These are phyloP conservation scores for Threskiornis aethiopicus DNA, from an alignment of 2,797 vertebrate genomes.

Conservation along the genomic window DNA sequence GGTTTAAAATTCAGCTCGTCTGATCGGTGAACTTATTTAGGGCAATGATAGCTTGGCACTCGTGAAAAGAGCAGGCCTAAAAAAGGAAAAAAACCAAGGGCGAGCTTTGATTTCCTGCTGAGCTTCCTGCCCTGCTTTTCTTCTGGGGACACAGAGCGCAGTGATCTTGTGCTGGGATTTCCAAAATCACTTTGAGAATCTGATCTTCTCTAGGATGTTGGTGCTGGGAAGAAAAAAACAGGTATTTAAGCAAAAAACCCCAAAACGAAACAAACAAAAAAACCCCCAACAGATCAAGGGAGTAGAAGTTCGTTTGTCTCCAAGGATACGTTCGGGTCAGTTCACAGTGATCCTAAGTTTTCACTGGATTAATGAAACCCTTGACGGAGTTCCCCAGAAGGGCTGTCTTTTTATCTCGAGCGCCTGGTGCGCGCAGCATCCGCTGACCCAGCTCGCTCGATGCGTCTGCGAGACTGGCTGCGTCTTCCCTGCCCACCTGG, in stretches of 20 bases:
- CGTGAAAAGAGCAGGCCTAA: neutral
- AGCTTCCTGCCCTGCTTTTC: neutral
- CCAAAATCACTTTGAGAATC: neutral
- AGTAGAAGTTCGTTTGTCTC: neutral
- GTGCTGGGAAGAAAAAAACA: neutral
- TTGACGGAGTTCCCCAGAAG: neutral
- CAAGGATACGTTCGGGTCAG: neutral
- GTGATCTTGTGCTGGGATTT: fast-evolving
- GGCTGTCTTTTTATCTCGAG: neutral
- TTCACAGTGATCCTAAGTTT: neutral
- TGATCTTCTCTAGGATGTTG: neutral
- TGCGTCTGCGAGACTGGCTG: neutral
- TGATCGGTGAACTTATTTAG: neutral
- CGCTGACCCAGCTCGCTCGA: fast-evolving
- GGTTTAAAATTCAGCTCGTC: neutral
- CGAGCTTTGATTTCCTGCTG: neutral
- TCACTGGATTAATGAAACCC: neutral
- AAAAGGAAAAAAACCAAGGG: neutral
- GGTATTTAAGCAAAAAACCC: neutral
- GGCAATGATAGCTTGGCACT: neutral
- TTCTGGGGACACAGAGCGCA: neutral
- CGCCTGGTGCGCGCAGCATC: neutral
- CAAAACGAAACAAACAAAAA: too few relatives aligned
- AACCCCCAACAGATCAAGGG: neutral
- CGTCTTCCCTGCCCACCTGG: neutral